Evolutionary conservation across 2,888 invertebrate genomes (phyloP).

Genomic region (Leucophenga maculata): DNA sequence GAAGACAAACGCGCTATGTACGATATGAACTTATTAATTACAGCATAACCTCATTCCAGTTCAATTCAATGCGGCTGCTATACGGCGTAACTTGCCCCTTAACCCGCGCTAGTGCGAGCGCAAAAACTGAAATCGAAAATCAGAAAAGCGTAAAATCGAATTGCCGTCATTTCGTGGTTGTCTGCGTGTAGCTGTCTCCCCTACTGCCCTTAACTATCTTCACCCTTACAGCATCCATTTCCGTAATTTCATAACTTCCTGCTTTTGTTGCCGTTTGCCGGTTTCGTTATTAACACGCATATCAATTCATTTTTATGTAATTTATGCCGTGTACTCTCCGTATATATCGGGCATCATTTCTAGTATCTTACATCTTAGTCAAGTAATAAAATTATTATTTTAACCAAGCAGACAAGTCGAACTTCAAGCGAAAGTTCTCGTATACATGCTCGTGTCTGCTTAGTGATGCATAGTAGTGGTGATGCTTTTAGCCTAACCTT

Average conservation of each 20-base stretch:
- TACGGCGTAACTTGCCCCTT: neutral
- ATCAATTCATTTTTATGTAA: conserved; percentile 67
- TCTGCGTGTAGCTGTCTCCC: conserved; percentile 48
- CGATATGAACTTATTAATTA: conserved; percentile 29
- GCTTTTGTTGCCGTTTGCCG: neutral
- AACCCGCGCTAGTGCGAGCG: neutral
- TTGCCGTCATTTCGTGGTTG: conserved; percentile 60
- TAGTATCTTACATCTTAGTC: conserved; percentile 12
- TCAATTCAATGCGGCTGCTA: neutral
- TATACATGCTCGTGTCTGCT: neutral
- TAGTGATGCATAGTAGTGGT: no score
- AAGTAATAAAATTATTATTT: conserved; percentile 22
- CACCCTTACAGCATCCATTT: neutral
- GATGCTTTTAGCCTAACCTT: neutral
- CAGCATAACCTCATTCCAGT: conserved; percentile 11
- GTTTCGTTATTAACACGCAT: conserved; percentile 59
- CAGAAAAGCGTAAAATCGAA: conserved; percentile 65
- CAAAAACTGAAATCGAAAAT: conserved; percentile 52
- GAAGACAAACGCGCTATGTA: neutral
- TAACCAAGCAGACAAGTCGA: neutral
- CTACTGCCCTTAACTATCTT: neutral
- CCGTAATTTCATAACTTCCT: neutral
- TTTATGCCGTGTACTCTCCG: conserved; percentile 62
- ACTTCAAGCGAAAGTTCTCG: neutral
- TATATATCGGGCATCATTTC: neutral